A percentile compares a stretch with the other conserved stretches of the same genome.
Evolutionary conservation across 2,797 vertebrate genomes (phyloP).

Genomic region (Hemibagrus guttatus): DNA sequence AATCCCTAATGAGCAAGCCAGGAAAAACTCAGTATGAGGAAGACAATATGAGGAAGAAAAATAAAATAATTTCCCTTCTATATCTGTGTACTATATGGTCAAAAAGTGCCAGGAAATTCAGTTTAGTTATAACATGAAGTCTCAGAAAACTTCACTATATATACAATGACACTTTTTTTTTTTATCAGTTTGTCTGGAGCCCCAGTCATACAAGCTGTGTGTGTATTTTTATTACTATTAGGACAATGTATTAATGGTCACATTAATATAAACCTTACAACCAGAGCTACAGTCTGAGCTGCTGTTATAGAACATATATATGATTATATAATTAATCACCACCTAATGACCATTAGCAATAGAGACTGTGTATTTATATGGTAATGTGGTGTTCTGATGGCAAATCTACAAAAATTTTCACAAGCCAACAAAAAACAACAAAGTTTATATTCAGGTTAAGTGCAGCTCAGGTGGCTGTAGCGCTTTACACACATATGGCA

Average conservation of each 20-base stretch:
- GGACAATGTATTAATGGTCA: not conserved
- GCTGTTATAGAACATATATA: not conserved
- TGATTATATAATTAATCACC: not conserved
- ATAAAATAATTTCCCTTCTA: no score
- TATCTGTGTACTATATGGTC: no score
- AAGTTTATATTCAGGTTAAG: not conserved
- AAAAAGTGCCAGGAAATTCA: no score
- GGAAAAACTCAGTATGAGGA: no score
- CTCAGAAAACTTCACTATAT: not conserved
- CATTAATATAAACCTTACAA: not conserved
- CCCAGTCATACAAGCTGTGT: not conserved
- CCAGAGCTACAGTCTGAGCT: not conserved
- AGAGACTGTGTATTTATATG: not conserved
- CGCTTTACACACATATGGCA: not conserved
- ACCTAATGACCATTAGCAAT: not conserved
- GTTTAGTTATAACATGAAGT: no score
- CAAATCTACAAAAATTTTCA: not conserved
- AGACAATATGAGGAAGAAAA: no score
- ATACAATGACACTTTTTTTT: not conserved
- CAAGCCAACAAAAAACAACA: not conserved
- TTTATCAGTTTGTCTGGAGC: not conserved
- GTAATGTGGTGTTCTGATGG: no score
- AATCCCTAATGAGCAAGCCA: no score
- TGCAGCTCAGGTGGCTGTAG: not conserved
- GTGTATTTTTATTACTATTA: not conserved